phyloP scores from a whole-genome alignment of 2,113 vertebrate genomes.

The Toxotes chatareus region DNA sequence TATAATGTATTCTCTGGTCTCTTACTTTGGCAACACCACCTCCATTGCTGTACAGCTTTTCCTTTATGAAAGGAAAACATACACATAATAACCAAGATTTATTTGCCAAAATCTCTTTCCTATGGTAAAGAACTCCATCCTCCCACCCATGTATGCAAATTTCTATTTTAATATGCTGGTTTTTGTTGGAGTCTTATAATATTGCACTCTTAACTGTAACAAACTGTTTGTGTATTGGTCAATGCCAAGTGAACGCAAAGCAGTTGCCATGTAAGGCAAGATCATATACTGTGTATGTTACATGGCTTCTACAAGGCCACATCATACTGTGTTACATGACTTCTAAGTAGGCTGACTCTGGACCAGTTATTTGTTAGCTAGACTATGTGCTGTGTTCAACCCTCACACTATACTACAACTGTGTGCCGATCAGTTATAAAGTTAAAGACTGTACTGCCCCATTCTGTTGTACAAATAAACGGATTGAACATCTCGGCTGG shows the following conservation, averaged over 20 bases:
- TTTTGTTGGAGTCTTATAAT: slow-evolving; percentile 71
- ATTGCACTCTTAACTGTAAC: slow-evolving; percentile 63
- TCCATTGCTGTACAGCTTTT: slow-evolving; percentile 69
- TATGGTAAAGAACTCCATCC: slow-evolving; percentile 82
- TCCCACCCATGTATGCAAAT: slow-evolving; percentile 78
- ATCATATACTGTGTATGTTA: slow-evolving; percentile 51
- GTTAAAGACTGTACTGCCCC: slow-evolving; percentile 73
- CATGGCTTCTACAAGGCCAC: slow-evolving; percentile 59
- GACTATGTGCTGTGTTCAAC: slow-evolving; percentile 68
- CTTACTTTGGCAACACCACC: slow-evolving; percentile 57
- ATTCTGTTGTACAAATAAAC: slow-evolving; percentile 79
- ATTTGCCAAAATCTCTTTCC: slow-evolving; percentile 83
- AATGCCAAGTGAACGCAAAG: slow-evolving; percentile 56
- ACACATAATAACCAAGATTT: slow-evolving; percentile 71
- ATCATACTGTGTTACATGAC: slow-evolving; percentile 56
- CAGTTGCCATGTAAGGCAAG: slow-evolving; percentile 57
- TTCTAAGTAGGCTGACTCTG: slow-evolving; percentile 56
- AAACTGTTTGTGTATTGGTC: slow-evolving; percentile 61
- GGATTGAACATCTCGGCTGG: slow-evolving; percentile 43
- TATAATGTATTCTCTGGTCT: slow-evolving; percentile 54
- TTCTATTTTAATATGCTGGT: slow-evolving; percentile 81
- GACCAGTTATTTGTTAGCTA: slow-evolving; percentile 65
- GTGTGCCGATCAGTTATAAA: slow-evolving; percentile 67
- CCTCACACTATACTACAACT: slow-evolving; percentile 58
- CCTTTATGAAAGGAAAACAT: slow-evolving; percentile 71